phyloP scores from a whole-genome alignment of 2,888 invertebrate genomes.

The Plebejus melissa region DNA sequence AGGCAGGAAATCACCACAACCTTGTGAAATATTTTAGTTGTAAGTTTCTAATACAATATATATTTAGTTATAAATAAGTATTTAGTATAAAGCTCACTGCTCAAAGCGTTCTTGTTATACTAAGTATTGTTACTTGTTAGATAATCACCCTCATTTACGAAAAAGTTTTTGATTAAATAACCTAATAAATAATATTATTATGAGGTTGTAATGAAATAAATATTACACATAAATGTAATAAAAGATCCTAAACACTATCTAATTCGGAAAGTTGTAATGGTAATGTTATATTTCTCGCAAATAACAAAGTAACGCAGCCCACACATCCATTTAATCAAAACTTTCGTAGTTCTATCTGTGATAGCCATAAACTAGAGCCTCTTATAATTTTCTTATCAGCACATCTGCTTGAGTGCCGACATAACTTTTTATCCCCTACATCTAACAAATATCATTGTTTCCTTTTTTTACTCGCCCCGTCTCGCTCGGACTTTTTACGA shows the following conservation, averaged over 20 bases:
- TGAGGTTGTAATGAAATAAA: not conserved
- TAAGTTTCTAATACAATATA: no score
- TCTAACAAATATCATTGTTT: constrained; percentile 50
- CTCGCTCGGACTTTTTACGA: constrained; percentile 33
- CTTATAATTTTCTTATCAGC: constrained; percentile 61
- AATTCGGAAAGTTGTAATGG: constrained; percentile 11
- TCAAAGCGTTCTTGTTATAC: no score
- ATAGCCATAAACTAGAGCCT: constrained; percentile 35
- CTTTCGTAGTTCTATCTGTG: constrained; percentile 29
- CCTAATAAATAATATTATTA: not conserved
- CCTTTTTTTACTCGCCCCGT: constrained; percentile 41
- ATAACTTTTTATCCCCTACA: constrained; percentile 51
- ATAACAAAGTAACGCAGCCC: constrained; percentile 6
- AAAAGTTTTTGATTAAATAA: not conserved
- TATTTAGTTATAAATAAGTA: no score
- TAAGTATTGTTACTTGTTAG: no score
- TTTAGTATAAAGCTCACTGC: no score
- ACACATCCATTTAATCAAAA: constrained; percentile 25
- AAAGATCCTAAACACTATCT: not conserved
- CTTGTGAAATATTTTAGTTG: no score
- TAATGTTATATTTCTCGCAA: constrained; percentile 18
- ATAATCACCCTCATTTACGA: no score
- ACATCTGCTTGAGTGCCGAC: constrained; percentile 52
- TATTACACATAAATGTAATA: not conserved
- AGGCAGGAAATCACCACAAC: not conserved